phyloP scores from a whole-genome alignment of 1,140 invertebrate species.

The Drosophila leontia region DNA sequence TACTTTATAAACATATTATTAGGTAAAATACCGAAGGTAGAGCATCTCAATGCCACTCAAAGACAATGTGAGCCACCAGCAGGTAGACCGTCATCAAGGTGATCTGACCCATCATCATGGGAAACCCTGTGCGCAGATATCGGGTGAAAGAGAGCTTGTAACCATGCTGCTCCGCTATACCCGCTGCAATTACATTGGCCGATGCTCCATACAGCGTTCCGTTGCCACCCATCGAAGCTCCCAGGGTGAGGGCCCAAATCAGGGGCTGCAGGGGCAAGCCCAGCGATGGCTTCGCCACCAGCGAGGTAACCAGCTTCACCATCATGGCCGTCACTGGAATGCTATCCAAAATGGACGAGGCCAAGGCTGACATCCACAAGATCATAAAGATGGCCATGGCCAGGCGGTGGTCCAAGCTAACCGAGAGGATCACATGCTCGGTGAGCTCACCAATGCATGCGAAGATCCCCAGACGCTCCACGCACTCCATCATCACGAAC shows the following conservation, averaged over 20 bases:
- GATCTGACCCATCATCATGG: slow-evolving; percentile 90
- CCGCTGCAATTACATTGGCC: slow-evolving; percentile 92
- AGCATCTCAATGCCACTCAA: slow-evolving; percentile 87
- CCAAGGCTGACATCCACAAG: slow-evolving; percentile 91
- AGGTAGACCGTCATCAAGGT: slow-evolving; percentile 89
- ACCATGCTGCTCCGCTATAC: slow-evolving; percentile 93
- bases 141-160: slow-evolving; percentile 89
- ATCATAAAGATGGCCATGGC: slow-evolving; percentile 90
- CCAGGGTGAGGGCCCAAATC: slow-evolving; percentile 91
- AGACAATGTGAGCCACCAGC: slow-evolving; percentile 88
- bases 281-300: slow-evolving; percentile 88
- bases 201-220: slow-evolving; percentile 93
- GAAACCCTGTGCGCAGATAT: slow-evolving; percentile 88
- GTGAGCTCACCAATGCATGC: slow-evolving; percentile 90
- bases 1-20: slow-evolving; percentile 9
- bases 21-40: neutral
- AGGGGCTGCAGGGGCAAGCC: slow-evolving; percentile 89
- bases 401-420: slow-evolving; percentile 87
- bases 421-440: slow-evolving; percentile 87
- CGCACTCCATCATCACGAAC: slow-evolving; percentile 93
- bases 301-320: slow-evolving; percentile 89
- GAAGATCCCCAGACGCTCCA: slow-evolving; percentile 89
- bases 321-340: slow-evolving; percentile 94
- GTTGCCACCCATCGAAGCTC: slow-evolving; percentile 93
- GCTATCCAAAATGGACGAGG: slow-evolving; percentile 93